Evolutionary conservation across 2,888 invertebrate genomes (phyloP).

Genomic region (Latrodectus hesperus): DNA sequence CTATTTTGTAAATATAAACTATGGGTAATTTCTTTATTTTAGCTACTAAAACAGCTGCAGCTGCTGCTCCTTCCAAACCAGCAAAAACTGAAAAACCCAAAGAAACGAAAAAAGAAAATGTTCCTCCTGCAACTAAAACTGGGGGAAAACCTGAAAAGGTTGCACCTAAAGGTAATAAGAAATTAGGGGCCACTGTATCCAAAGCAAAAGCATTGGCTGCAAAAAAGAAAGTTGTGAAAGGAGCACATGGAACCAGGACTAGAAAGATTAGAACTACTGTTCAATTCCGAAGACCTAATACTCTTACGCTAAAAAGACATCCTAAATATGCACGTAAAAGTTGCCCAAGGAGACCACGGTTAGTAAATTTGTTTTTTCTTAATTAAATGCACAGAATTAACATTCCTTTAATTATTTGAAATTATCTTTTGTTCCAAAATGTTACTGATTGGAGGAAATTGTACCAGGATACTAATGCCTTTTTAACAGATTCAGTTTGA

Average conservation of each 20-base stretch:
- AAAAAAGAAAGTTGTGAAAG: slow-evolving; percentile 86
- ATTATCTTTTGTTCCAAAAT: no score
- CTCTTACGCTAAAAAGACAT: slow-evolving; percentile 89
- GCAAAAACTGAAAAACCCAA: slow-evolving; percentile 53
- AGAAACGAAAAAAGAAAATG: slow-evolving; percentile 69
- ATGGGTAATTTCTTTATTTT: background rate
- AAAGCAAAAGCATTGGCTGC: slow-evolving; percentile 69
- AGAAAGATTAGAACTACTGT: slow-evolving; percentile 95
- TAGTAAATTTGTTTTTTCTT: slow-evolving; percentile 71
- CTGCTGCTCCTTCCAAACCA: slow-evolving; percentile 39
- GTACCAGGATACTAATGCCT: no score
- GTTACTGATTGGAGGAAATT: no score
- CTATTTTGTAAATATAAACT: background rate
- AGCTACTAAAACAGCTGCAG: slow-evolving; percentile 10
- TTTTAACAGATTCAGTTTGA: no score
- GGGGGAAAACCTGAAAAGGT: slow-evolving; percentile 62
- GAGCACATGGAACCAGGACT: slow-evolving; percentile 89
- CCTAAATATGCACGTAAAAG: slow-evolving; percentile 97
- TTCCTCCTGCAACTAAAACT: slow-evolving; percentile 52
- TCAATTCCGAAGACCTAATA: slow-evolving; percentile 95
- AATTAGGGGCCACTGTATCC: slow-evolving; percentile 23
- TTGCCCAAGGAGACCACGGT: slow-evolving; percentile 93
- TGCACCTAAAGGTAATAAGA: slow-evolving; percentile 58
- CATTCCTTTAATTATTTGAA: no score
- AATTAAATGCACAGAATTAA: background rate